These are phyloP conservation scores for Cataglyphis rosenhaueri DNA, from an alignment of 2,888 invertebrate genomes.

Conservation along the genomic window DNA sequence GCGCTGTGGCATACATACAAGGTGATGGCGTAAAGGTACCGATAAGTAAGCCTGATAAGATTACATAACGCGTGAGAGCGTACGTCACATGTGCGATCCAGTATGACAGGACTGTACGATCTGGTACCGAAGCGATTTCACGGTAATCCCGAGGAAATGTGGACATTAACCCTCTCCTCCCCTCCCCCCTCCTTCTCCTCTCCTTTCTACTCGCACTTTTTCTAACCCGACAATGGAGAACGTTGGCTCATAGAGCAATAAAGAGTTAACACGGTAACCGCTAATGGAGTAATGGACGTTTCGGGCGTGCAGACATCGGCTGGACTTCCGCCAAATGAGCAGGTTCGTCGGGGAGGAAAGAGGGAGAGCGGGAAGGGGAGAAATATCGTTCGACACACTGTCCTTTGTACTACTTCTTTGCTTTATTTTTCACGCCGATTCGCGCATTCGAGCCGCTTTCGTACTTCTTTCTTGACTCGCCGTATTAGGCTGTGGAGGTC, in stretches of 20 bases:
- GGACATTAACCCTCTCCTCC: conserved; percentile 64
- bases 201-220: conserved; percentile 1
- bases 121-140: conserved; percentile 62
- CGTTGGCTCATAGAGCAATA: conserved; percentile 78
- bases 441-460: not conserved
- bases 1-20: not conserved
- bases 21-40: not conserved
- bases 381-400: conserved; percentile 50
- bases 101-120: conserved; percentile 7
- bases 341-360: conserved; percentile 61
- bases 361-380: not conserved
- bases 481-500: not conserved
- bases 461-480: not conserved
- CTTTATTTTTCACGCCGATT: not conserved
- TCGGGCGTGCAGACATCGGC: conserved; percentile 70
- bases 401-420: not conserved
- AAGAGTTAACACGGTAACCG: conserved; percentile 82
- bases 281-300: conserved; percentile 84
- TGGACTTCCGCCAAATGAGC: conserved; percentile 81
- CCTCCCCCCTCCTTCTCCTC: not conserved
- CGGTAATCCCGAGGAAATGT: conserved; percentile 70
- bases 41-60: not conserved
- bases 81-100: not conserved
- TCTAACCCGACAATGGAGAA: conserved; percentile 75
- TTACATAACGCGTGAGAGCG: not conserved